Evolutionary conservation across 2,113 vertebrate species (phyloP), one percentile per base, ranked within the genome.

Genomic region (Pedetes capensis): DNA sequence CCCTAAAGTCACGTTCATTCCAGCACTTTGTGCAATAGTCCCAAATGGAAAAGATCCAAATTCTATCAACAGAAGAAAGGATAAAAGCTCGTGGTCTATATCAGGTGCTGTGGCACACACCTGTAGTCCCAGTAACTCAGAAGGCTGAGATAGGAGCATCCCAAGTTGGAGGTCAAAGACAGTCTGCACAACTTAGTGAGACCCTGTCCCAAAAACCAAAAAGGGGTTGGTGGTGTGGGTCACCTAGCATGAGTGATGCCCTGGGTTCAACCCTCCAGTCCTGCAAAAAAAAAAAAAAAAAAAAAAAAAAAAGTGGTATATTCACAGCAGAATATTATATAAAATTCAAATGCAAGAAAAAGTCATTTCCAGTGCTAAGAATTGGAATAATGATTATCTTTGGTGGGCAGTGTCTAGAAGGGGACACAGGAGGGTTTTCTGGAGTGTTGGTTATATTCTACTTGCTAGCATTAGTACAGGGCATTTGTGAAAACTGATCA

Each of bases 401-500:
- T 85, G 29, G 27, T 5, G 27, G 2, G 34, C 34, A n/a, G 32
- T 10, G 7, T 47, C 87, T 85, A 29, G 39, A 74, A 89, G 29
- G 49, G 55, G 6, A 61, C 68, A 66, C 49, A 44, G 44, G 20
- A 2, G 5, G 6, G 18, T 72, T 25, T 68, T 81, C 61, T n/a
- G 6, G 49, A 51, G 17, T 37, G 18, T 34, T 37, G 20, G 42
- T 59, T 32, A 61, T 75, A 10, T 80, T 89, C 64, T 86, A 44
- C 37, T 59, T 84, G 39, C 76, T 71, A 37, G 3, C 47, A 4
- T 87, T 18, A 23, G 51, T 63, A 88, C 27, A 80, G 18, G 51
- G 5, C 23, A 44, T 94, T 66, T 86, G 34, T 34, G 39, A 83
- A 91, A 96, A 93, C 49, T 88, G 51, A 91, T 69, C 51, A 87